These are phyloP conservation scores for Alethe castanea DNA, from an alignment of 2,113 vertebrate species.

Conservation along the genomic window DNA sequence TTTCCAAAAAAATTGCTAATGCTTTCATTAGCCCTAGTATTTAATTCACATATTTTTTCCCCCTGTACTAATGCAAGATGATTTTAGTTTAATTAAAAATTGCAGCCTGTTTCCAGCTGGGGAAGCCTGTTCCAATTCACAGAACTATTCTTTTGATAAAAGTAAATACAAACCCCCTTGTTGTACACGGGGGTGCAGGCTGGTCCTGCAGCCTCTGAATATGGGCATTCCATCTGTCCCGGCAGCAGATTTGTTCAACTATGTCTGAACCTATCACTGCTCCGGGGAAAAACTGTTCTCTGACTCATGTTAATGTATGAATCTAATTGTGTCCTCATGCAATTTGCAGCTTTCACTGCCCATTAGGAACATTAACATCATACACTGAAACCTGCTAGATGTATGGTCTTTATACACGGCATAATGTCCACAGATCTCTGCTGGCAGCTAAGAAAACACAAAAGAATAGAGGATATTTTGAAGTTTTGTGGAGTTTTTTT, in stretches of 20 bases:
- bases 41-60: neutral
- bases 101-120: rapidly evolving
- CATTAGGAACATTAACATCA: slow-evolving; percentile 65
- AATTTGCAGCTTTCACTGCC: slow-evolving; percentile 46
- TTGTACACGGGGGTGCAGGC: neutral
- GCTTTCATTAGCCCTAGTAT: neutral
- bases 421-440: slow-evolving; percentile 68
- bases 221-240: slow-evolving; percentile 55
- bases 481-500: slow-evolving; percentile 62
- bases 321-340: slow-evolving; percentile 44
- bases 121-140: neutral
- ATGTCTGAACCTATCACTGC: slow-evolving; percentile 51
- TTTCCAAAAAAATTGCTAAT: neutral
- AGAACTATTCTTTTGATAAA: neutral
- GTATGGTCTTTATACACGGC: slow-evolving; percentile 25
- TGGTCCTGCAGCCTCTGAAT: slow-evolving; percentile 25
- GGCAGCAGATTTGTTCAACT: slow-evolving; percentile 45
- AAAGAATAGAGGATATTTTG: slow-evolving; percentile 74
- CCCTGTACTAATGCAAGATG: neutral
- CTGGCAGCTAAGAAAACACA: slow-evolving; percentile 65
- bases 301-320: slow-evolving; percentile 67
- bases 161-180: neutral
- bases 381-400: slow-evolving; percentile 46
- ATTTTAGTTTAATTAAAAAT: neutral
- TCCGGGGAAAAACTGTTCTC: slow-evolving; percentile 52